Conservation (phyloP, 2,113 vertebrate genomes). For the Bagarius yarrelli region DNA sequence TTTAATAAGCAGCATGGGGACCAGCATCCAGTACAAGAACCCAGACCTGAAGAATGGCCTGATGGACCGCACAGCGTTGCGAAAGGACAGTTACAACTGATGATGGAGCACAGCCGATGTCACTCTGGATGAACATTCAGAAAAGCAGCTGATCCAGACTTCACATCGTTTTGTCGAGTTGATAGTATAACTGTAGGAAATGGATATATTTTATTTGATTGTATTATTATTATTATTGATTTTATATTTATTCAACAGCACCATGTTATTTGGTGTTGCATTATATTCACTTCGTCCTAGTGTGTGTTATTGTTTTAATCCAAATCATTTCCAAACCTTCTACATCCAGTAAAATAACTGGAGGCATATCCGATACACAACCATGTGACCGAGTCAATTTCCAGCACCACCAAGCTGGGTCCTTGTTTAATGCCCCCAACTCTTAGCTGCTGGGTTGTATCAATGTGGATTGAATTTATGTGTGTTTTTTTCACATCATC, state of each 20-base stretch:
- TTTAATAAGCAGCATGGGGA: conserved; percentile 34
- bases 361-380: not conserved
- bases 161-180: not conserved
- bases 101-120: not conserved
- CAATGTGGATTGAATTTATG: not conserved
- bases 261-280: no score
- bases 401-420: no score
- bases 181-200: not conserved
- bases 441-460: no score
- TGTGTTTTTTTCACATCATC: not conserved
- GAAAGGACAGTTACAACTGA: conserved; percentile 50
- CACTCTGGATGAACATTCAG: not conserved
- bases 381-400: not conserved
- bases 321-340: not conserved
- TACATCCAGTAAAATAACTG: not conserved
- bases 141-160: not conserved
- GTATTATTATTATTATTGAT: not conserved
- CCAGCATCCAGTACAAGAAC: conserved; percentile 43
- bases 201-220: not conserved
- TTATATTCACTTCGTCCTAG: no score
- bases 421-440: no score
- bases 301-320: no score
- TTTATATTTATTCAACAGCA: conserved; percentile 14
- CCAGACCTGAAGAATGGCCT: conserved; percentile 44
- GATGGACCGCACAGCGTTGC: conserved; percentile 30